Percentiles rank a stretch among this genome's conserved stretches.
Evolutionary conservation across 2,888 invertebrate genomes (phyloP).

Genomic region (Drosophila borborema): DNA sequence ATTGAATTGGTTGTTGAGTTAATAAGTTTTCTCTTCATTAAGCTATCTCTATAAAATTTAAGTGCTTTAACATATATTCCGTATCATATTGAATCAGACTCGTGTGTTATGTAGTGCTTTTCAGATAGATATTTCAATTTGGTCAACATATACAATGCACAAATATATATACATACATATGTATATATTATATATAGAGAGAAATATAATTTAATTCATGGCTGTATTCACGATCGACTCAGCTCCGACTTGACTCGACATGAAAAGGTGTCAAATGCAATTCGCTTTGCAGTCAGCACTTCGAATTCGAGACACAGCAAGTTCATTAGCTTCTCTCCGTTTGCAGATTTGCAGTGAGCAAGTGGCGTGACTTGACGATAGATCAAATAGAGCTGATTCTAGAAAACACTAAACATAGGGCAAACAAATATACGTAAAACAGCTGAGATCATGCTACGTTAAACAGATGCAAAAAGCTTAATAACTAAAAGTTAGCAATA

Average conservation of each 20-base stretch:
- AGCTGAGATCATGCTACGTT: slow-evolving; percentile 14
- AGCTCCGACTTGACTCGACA: neutral
- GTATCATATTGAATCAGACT: neutral
- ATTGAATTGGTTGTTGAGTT: neutral
- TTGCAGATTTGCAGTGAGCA: slow-evolving; percentile 21
- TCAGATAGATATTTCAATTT: neutral
- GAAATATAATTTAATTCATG: slow-evolving; percentile 6
- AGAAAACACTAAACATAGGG: neutral
- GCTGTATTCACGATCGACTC: slow-evolving; percentile 9
- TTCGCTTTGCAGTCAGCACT: slow-evolving; percentile 34
- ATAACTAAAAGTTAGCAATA: neutral
- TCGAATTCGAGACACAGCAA: slow-evolving; percentile 16
- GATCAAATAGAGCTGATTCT: slow-evolving; percentile 21
- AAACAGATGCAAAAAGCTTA: neutral
- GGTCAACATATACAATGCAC: neutral
- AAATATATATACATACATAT: neutral
- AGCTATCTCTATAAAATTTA: neutral
- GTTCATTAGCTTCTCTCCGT: slow-evolving; percentile 51
- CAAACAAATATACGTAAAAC: neutral
- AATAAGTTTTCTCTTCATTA: neutral
- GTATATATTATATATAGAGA: neutral
- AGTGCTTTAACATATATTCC: neutral
- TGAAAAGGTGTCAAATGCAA: slow-evolving; percentile 46
- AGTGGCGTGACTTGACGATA: slow-evolving; percentile 21
- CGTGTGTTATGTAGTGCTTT: neutral